Evolutionary conservation across 2,113 vertebrate species (phyloP), one percentile per base, ranked within the genome.

Genomic region (Trinectes maculatus): DNA sequence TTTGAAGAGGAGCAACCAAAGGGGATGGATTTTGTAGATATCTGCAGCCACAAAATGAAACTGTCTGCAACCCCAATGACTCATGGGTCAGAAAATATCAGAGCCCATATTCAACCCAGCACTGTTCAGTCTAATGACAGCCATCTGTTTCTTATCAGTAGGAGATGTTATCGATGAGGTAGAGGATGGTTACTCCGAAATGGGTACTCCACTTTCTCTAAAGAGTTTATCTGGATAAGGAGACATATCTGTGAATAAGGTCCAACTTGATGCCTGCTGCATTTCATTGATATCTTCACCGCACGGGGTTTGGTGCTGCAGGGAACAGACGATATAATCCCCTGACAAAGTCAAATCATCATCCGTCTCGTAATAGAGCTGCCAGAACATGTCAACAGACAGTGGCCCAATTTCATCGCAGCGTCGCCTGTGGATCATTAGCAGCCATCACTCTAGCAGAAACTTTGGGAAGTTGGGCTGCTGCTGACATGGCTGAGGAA

Each of bases 351-450:
- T 84, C 58, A 73, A 58, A 74, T 86, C 74, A 74, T 86, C 74
- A 71, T 80, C 67, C 34, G 51, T 59, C 62, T 80, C 58, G 80
- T 79, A 85, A 91, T 81, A 72, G 69, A 79, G 72, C 78, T 86
- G 87, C 69, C 84, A 85, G 71, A 71, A 80, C 78, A 71, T 74
- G 73, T 88, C 82, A 80, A 71, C 84, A 84, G 71, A 82, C 76
- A 82, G 73, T 72, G 74, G 63, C 73, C 72, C 71, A 81, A 61
- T 77, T 88, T 84, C 74, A 82, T 86, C 72, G 85, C 71, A 62
- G 71, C 59, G 4, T 2, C 77, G 73, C 81, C 86, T 77, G 81
- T 53, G 63, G 54, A 87, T 85, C 82, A 85, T 89, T 85, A 87
- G 65, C 62, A 68, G 67, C 74, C 67, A 74, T 77, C 71, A 36